Percentiles rank a stretch among this genome's conserved stretches.
Evolutionary conservation across 2,113 vertebrate species (phyloP).

Genomic region (Catharus minimus): DNA sequence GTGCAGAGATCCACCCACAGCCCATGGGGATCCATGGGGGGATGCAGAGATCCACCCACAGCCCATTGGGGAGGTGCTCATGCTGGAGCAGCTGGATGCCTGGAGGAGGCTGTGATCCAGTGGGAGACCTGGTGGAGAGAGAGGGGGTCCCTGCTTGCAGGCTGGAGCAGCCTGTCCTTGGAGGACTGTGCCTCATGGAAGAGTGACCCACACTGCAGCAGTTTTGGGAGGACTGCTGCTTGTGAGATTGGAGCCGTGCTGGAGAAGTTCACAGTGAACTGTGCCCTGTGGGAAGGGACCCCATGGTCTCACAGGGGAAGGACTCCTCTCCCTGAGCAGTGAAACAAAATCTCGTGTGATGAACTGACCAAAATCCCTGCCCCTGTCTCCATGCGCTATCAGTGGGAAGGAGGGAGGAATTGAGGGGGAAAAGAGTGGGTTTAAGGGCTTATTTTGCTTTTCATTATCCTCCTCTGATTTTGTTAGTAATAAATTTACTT

Average conservation of each 20-base stretch:
- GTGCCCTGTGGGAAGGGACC: not conserved
- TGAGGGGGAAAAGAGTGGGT: not conserved
- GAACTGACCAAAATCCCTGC: not conserved
- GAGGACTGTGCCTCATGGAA: not conserved
- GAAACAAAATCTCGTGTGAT: not conserved
- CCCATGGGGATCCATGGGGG: accelerated
- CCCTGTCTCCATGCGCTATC: accelerated
- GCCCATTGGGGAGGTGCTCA: accelerated
- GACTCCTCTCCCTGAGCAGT: not conserved
- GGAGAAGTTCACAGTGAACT: not conserved
- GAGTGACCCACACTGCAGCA: accelerated
- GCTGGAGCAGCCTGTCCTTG: not conserved
- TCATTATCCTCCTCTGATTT: not conserved
- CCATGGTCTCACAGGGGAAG: no score
- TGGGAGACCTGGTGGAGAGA: not conserved
- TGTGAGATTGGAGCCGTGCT: not conserved
- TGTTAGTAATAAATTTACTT: not conserved
- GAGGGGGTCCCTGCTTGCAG: not conserved
- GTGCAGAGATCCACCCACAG: not conserved
- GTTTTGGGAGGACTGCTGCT: not conserved
- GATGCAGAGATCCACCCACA: not conserved
- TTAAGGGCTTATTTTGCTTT: not conserved
- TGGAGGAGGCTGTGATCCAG: not conserved
- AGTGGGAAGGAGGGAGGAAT: not conserved
- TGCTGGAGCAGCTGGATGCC: accelerated